phyloP scores from a whole-genome alignment of 2,888 invertebrate species.

The Oegoconia quadripuncta region DNA sequence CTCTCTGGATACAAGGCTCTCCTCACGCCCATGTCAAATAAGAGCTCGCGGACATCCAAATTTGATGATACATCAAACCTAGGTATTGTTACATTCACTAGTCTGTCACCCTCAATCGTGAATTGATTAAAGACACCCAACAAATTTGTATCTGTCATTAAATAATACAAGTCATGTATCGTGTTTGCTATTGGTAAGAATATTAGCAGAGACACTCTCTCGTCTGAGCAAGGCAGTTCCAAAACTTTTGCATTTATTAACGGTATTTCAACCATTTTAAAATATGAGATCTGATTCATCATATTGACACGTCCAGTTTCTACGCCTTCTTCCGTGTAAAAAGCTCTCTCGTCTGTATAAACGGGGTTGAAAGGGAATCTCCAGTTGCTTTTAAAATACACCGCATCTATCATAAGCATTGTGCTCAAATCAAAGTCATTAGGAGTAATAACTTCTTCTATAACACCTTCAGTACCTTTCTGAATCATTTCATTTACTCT shows the following conservation, averaged over 20 bases:
- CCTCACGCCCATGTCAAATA: constrained; percentile 54
- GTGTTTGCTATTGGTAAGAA: constrained; percentile 39
- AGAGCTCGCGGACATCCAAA: constrained; percentile 44
- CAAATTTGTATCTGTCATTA: constrained; percentile 39
- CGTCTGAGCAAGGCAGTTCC: constrained; percentile 40
- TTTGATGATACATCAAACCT: constrained; percentile 44
- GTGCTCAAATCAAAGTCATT: constrained; percentile 44
- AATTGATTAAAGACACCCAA: constrained; percentile 43
- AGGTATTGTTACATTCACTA: constrained; percentile 48
- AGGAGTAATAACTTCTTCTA: constrained; percentile 31
- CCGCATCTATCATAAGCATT: constrained; percentile 41
- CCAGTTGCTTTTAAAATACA: constrained; percentile 49
- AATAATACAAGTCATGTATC: constrained; percentile 41
- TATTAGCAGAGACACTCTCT: constrained; percentile 45
- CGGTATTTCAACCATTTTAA: constrained; percentile 37
- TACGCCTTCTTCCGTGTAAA: constrained; percentile 28
- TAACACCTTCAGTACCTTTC: constrained; percentile 30
- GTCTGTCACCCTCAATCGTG: constrained; percentile 24
- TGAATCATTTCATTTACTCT: constrained; percentile 37
- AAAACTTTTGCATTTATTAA: constrained; percentile 41
- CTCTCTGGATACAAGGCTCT: constrained; percentile 47
- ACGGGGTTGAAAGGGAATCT: constrained; percentile 40
- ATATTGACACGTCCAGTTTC: constrained; percentile 42
- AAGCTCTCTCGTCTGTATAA: constrained; percentile 32
- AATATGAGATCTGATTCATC: constrained; percentile 51